phyloP scores from a whole-genome alignment of 2,888 invertebrate genomes.

The Exocentrus adspersus region DNA sequence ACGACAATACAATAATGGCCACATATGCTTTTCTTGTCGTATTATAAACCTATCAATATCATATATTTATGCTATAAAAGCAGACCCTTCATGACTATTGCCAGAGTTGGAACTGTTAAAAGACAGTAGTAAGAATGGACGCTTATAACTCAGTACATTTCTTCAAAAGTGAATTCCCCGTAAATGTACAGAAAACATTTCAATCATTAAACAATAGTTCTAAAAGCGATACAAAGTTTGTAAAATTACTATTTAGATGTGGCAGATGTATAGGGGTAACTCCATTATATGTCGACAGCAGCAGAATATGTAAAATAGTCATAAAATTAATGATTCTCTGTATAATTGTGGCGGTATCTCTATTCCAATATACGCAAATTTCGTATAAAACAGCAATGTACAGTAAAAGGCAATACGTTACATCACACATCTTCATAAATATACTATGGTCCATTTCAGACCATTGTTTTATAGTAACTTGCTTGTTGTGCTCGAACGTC shows the following conservation, averaged over 20 bases:
- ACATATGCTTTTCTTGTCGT: no score
- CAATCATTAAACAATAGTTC: neutral
- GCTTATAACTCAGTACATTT: no score
- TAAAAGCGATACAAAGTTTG: neutral
- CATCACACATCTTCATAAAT: neutral
- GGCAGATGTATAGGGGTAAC: neutral
- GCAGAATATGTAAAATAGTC: neutral
- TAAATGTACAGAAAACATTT: neutral
- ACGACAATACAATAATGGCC: no score
- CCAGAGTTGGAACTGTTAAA: no score
- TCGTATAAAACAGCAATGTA: neutral
- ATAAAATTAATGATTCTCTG: neutral
- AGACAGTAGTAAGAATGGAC: no score
- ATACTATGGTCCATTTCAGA: neutral
- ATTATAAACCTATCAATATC: no score
- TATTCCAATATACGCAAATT: neutral
- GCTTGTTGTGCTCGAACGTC: neutral
- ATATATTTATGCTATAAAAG: no score
- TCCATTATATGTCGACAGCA: neutral
- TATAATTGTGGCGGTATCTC: neutral
- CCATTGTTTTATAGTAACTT: neutral
- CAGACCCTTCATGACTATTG: no score
- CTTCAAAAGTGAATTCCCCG: neutral
- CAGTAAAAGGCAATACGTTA: neutral
- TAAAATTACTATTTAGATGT: neutral